These are phyloP conservation scores for Darevskia mixta DNA, from an alignment of 2,797 vertebrate genomes.

Conservation along the genomic window DNA sequence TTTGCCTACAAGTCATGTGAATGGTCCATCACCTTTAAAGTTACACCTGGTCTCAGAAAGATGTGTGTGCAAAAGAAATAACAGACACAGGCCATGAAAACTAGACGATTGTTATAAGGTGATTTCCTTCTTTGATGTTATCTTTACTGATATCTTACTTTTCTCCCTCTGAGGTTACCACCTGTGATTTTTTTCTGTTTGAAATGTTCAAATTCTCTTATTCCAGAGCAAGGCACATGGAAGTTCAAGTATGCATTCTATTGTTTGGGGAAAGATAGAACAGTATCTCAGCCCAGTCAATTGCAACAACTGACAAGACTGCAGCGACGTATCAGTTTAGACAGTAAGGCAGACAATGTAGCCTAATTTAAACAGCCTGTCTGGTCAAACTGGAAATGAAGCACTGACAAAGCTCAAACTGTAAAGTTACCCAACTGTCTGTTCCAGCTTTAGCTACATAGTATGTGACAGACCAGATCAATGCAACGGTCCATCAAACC, in stretches of 20 bases:
- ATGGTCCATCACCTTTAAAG: not conserved
- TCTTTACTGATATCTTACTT: not conserved
- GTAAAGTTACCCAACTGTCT: not conserved
- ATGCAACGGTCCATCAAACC: not conserved
- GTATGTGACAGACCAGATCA: not conserved
- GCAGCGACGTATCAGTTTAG: not conserved
- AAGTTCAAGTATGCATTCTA: not conserved
- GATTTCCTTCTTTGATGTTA: not conserved
- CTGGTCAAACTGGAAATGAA: conserved; percentile 19
- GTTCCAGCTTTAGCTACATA: not conserved
- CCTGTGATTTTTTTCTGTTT: not conserved
- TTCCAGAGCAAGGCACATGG: not conserved
- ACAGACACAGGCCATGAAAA: not conserved
- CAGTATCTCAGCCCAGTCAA: not conserved
- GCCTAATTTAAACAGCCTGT: conserved; percentile 12
- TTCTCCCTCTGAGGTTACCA: not conserved
- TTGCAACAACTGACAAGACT: not conserved
- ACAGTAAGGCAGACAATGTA: not conserved
- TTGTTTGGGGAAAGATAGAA: not conserved
- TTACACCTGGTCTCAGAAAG: not conserved
- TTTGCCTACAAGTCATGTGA: not conserved
- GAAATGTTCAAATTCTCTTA: not conserved
- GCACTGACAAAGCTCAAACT: not conserved
- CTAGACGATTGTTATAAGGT: not conserved
- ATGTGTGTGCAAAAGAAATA: not conserved